phyloP scores from a whole-genome alignment of 37 sponge, comb jelly and placozoan species.

The Geodia barretti region DNA sequence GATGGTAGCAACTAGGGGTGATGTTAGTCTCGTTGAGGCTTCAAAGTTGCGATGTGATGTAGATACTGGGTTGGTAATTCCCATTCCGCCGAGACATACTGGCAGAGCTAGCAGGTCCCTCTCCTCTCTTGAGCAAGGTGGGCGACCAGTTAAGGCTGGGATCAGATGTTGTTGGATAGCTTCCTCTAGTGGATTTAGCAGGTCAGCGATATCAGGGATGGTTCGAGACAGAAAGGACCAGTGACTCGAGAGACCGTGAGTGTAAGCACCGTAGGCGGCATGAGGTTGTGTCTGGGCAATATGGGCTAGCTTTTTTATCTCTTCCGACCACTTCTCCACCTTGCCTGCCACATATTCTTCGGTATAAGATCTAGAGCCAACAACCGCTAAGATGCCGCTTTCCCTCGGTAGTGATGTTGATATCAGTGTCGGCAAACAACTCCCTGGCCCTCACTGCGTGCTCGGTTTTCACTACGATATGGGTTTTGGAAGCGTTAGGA shows the following conservation, averaged over 20 bases:
- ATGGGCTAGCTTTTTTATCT: constrained; percentile 21
- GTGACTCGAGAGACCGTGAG: constrained; percentile 15
- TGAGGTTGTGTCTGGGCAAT: constrained; percentile 52
- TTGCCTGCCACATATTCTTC: constrained; percentile 40
- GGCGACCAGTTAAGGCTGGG: constrained; percentile 26
- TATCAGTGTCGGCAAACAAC: constrained; percentile 38
- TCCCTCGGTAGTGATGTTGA: constrained; percentile 57
- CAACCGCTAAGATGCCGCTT: constrained; percentile 45
- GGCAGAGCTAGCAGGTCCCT: constrained; percentile 50
- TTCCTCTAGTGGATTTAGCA: constrained; percentile 37
- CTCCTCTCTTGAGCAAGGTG: constrained; percentile 24
- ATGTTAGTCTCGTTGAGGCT: constrained; percentile 26
- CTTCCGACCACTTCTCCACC: constrained; percentile 19
- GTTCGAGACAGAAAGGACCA: constrained; percentile 30
- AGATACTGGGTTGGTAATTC: no score
- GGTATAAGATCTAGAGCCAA: constrained; percentile 34
- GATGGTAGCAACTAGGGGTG: constrained; percentile 29
- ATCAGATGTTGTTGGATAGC: constrained; percentile 17
- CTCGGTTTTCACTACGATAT: constrained; percentile 47
- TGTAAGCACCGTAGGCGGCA: constrained; percentile 38
- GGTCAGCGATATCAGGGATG: constrained; percentile 30
- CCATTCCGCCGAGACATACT: constrained; percentile 38
- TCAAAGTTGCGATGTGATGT: no score
- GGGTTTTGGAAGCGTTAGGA: constrained; percentile 58
- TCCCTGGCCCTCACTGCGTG: constrained; percentile 19